phyloP scores from a whole-genome alignment of 1,140 invertebrate genomes.

The Leptinotarsa defecta region DNA sequence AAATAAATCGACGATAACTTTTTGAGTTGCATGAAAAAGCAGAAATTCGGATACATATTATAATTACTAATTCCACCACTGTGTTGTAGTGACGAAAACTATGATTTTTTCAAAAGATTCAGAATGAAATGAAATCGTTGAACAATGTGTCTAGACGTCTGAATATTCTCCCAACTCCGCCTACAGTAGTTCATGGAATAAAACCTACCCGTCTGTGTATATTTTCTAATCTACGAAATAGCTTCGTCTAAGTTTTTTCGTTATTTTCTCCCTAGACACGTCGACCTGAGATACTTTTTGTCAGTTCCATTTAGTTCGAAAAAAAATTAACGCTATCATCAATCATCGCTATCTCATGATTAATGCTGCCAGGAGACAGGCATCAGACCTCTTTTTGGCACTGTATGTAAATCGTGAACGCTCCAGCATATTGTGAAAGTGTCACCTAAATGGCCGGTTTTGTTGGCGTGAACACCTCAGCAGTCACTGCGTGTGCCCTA shows the following conservation, averaged over 20 bases:
- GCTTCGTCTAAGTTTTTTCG: not conserved
- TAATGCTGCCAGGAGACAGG: not conserved
- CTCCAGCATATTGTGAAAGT: not conserved
- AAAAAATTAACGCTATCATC: conserved; percentile 4
- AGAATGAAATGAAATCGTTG: too few species aligned
- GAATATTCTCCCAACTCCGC: too few species aligned
- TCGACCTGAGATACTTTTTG: not conserved
- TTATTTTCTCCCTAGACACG: not conserved
- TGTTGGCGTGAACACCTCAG: not conserved
- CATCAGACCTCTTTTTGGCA: conserved; percentile 7
- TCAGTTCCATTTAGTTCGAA: not conserved
- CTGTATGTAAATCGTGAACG: conserved; percentile 5
- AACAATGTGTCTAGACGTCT: too few species aligned
- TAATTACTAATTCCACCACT: too few species aligned
- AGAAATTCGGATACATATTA: too few species aligned
- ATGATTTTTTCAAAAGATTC: too few species aligned
- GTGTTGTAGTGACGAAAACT: too few species aligned
- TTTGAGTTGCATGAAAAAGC: too few species aligned
- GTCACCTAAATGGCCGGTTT: not conserved
- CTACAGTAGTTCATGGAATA: too few species aligned
- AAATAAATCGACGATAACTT: too few species aligned
- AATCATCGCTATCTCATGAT: conserved; percentile 3
- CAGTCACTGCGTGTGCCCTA: not conserved
- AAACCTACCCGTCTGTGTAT: too few species aligned
- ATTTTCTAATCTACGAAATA: not conserved